phyloP scores from a whole-genome alignment of 2,797 vertebrate genomes.

The Mus caroli region DNA sequence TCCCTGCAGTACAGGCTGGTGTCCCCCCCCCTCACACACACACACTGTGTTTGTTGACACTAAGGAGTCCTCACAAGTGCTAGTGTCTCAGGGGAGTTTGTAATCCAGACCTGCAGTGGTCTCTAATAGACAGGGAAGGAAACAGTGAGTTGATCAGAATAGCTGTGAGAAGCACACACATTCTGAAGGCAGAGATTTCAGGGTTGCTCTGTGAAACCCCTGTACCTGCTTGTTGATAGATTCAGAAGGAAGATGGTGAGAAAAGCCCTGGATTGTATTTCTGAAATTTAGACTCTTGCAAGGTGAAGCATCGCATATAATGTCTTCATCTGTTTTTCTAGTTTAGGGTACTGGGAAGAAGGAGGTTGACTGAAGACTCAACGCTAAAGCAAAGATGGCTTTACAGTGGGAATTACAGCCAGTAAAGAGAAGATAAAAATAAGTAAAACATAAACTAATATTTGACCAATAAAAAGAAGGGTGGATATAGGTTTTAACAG shows the following conservation, averaged over 20 bases:
- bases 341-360: not conserved
- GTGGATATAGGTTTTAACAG: not conserved
- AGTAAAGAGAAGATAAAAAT: slow-evolving; percentile 44
- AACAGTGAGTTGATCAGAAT: not conserved
- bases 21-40: accelerated
- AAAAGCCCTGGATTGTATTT: not conserved
- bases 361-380: not conserved
- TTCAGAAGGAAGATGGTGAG: not conserved
- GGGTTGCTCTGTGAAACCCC: not conserved
- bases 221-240: not conserved
- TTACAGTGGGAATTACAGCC: not conserved
- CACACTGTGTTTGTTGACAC: not conserved
- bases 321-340: not conserved
- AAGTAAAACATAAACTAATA: slow-evolving; percentile 29
- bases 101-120: not conserved
- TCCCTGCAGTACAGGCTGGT: not conserved
- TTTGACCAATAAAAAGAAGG: not conserved
- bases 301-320: not conserved
- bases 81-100: not conserved
- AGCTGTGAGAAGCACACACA: not conserved
- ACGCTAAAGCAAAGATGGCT: not conserved
- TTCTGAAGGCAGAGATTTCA: slow-evolving; percentile 7
- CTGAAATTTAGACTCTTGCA: not conserved
- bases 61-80: not conserved
- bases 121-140: not conserved